Percentiles rank a stretch among this genome's conserved stretches.
phyloP scores from a whole-genome alignment of 2,888 invertebrate genomes.

The Gisinianus flammeolus region DNA sequence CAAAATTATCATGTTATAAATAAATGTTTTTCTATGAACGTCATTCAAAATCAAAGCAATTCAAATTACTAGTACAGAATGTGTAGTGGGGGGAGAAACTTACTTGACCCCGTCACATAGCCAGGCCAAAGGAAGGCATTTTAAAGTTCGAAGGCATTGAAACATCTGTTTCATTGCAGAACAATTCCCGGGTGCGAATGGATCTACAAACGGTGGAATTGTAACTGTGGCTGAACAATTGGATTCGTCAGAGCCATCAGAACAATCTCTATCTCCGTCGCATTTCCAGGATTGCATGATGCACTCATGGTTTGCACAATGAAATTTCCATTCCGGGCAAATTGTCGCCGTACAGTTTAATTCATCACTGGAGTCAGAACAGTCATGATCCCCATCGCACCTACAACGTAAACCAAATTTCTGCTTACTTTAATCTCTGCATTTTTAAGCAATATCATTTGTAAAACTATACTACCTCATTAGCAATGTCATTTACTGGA shows the following conservation, averaged over 20 bases:
- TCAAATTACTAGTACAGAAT: not conserved
- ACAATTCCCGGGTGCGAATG: constrained; percentile 50
- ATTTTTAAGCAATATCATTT: no score
- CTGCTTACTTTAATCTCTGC: no score
- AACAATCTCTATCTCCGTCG: constrained; percentile 42
- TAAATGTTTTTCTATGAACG: not conserved
- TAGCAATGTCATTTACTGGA: constrained; percentile 61
- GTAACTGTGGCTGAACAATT: constrained; percentile 67
- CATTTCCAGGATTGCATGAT: constrained; percentile 46
- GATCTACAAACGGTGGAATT: constrained; percentile 29
- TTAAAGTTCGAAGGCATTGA: constrained; percentile 70
- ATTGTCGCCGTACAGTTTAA: constrained; percentile 61
- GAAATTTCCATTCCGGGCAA: constrained; percentile 61
- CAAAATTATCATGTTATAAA: not conserved
- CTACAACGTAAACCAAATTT: no score
- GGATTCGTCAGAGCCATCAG: constrained; percentile 69
- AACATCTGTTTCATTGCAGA: constrained; percentile 72
- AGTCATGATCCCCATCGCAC: constrained; percentile 84
- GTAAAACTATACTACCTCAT: no score
- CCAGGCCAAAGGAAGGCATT: constrained; percentile 63
- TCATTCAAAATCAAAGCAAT: not conserved
- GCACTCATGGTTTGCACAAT: constrained; percentile 50
- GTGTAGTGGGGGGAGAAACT: no score
- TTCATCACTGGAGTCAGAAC: constrained; percentile 68
- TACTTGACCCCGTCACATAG: constrained; percentile 70